Percentiles rank a stretch among this genome's conserved stretches.
Conservation (phyloP, 2,113 vertebrate species). For the Numida meleagris region DNA sequence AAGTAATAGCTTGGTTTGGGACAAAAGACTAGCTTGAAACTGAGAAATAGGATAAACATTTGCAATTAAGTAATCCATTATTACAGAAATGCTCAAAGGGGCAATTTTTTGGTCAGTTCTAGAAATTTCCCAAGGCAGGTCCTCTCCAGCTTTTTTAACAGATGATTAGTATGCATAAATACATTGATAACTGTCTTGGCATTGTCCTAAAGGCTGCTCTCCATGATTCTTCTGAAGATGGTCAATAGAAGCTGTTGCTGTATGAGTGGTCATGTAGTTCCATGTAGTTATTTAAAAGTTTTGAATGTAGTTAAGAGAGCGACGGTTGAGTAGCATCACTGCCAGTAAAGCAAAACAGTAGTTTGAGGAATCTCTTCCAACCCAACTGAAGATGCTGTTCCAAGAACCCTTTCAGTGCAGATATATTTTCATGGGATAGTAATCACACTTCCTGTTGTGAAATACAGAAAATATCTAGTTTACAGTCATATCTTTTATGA, state of each 20-base stretch:
- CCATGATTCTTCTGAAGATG: neutral
- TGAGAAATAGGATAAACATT: neutral
- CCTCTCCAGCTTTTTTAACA: neutral
- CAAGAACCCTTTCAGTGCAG: neutral
- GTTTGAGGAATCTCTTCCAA: neutral
- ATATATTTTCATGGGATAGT: neutral
- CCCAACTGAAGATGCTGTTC: neutral
- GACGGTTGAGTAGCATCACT: neutral
- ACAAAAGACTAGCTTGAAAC: neutral
- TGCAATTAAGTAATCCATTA: neutral
- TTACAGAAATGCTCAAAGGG: neutral
- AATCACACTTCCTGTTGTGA: neutral
- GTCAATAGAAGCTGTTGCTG: neutral
- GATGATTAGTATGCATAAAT: neutral
- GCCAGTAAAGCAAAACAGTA: neutral
- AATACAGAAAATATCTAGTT: neutral
- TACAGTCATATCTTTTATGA: neutral
- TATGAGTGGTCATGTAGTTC: neutral
- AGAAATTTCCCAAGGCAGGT: neutral
- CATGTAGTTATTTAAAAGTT: neutral
- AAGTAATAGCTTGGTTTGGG: neutral
- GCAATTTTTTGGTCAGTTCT: neutral
- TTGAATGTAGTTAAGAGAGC: neutral
- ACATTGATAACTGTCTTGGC: fast-evolving
- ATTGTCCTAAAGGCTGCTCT: neutral